Percentiles rank a stretch among this genome's conserved stretches.
Conservation (phyloP, 1,140 invertebrate species). For the Ostrea denselamellosa region DNA sequence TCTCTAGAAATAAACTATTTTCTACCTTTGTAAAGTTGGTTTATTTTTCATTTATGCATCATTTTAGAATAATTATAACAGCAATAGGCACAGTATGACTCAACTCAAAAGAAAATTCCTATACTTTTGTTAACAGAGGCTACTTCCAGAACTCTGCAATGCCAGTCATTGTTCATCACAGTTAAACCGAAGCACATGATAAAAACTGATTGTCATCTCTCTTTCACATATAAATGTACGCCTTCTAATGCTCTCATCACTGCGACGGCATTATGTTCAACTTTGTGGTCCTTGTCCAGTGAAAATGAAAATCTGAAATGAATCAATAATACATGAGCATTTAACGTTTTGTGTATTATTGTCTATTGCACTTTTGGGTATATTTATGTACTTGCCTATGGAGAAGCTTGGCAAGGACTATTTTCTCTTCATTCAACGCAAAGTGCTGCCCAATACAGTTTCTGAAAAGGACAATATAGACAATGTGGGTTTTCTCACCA, state of each 20-base stretch:
- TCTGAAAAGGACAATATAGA: slow-evolving; percentile 55
- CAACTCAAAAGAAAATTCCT: too few relatives aligned
- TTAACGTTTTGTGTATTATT: too few relatives aligned
- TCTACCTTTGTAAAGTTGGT: not conserved
- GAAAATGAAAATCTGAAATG: slow-evolving; percentile 57
- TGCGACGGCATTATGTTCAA: slow-evolving; percentile 53
- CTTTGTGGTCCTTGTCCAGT: slow-evolving; percentile 54
- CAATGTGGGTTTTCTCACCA: not conserved
- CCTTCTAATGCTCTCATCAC: slow-evolving; percentile 63
- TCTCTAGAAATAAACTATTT: slow-evolving; percentile 21
- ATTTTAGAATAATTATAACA: not conserved
- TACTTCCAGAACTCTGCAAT: not conserved
- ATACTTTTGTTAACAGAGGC: too few relatives aligned
- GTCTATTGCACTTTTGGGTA: too few relatives aligned
- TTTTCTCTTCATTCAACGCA: slow-evolving; percentile 73
- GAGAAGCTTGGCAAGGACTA: not conserved
- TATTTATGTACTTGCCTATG: not conserved
- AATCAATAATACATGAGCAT: not conserved
- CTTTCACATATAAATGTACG: slow-evolving; percentile 53
- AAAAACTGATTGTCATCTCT: not conserved
- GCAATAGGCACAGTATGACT: not conserved
- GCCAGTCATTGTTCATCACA: not conserved
- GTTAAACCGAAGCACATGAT: not conserved
- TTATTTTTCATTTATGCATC: not conserved
- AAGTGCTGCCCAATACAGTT: slow-evolving; percentile 73